Evolutionary conservation across 1,140 invertebrate genomes (phyloP), one percentile per base, ranked within the genome.

Genomic region (Phocides pigmalion): DNA sequence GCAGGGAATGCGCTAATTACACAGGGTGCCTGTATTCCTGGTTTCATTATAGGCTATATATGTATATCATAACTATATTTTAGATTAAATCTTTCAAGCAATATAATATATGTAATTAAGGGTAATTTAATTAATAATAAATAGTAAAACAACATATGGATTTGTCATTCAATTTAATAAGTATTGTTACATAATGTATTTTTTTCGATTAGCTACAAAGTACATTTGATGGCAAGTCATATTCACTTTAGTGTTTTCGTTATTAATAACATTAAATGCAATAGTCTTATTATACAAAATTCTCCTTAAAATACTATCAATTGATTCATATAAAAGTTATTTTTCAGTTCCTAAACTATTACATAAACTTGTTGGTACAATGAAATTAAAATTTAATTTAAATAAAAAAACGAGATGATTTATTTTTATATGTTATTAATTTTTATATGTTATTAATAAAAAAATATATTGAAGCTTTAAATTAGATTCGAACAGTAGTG

Each of bases 141-240:
- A 8, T 28, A 28, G 9, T 28, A 28, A 28, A 28, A 28, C 25
- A 75, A 46, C 65, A 69, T 19, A 59, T 28, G 53, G 66, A 62
- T 70, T 65, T 66, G 54, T 50, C 12, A 44, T 14, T 47, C 2
- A 50, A 53, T 66, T 72, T 65, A 68, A 68, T 66, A 61, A 22
- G 53, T 25, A 50, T 19, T 59, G 46, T 73, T 75, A 72, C 56
- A 76, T 69, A 66, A 72, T 74, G 47, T 64, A 66, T 76, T 72
- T 72, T 66, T 79, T 70, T 76, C 78, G 70, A 68, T 66, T 76
- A 76, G 69, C 49, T 68, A 73, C 64, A 76, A 76, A 73, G 46
- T 82, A 82, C 72, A 80, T 72, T 72, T 68, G 59, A 87, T 85
- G 84, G 84, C 84, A 87, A 87, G 84, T 83, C 61, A 70, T 68